Percentiles rank a stretch among this genome's conserved stretches.
These are phyloP conservation scores for Littorina saxatilis DNA, from an alignment of 1,140 invertebrate genomes.

Conservation along the genomic window DNA sequence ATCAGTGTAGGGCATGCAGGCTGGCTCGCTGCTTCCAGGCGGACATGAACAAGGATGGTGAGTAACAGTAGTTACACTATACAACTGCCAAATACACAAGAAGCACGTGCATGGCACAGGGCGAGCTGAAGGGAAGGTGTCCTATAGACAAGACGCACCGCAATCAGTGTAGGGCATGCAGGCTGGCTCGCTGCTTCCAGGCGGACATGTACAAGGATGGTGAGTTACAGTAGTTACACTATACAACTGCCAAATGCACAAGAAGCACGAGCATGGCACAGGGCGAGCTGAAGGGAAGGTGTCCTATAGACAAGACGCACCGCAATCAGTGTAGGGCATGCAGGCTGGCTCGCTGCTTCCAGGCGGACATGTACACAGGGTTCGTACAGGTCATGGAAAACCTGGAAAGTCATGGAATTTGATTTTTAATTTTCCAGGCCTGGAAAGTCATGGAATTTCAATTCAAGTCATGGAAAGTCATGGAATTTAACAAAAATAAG, in stretches of 20 bases:
- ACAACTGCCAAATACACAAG: too few relatives aligned
- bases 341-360: conserved; percentile 95
- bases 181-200: conserved; percentile 96
- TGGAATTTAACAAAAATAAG: too few relatives aligned
- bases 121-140: conserved; percentile 93
- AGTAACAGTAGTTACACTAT: too few relatives aligned
- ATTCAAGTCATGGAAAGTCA: too few relatives aligned
- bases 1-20: conserved; percentile 96
- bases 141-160: conserved; percentile 97
- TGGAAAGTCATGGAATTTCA: too few relatives aligned
- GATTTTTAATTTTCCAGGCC: too few relatives aligned
- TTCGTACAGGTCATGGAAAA: too few relatives aligned
- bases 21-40: conserved; percentile 97
- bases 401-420: too few relatives aligned
- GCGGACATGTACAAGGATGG: conserved; percentile 99
- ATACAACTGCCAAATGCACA: too few relatives aligned
- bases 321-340: conserved; percentile 97
- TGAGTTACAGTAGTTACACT: too few relatives aligned
- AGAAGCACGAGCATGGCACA: conserved; percentile 97
- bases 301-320: conserved; percentile 97
- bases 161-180: conserved; percentile 96
- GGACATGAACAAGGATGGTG: conserved; percentile 99
- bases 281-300: conserved; percentile 92
- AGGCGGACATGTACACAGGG: conserved; percentile 98
- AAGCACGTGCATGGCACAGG: conserved; percentile 96